A percentile compares a stretch with the other conserved stretches of the same genome.
Evolutionary conservation across 2,797 vertebrate genomes (phyloP).

Genomic region (Antennarius maculatus): DNA sequence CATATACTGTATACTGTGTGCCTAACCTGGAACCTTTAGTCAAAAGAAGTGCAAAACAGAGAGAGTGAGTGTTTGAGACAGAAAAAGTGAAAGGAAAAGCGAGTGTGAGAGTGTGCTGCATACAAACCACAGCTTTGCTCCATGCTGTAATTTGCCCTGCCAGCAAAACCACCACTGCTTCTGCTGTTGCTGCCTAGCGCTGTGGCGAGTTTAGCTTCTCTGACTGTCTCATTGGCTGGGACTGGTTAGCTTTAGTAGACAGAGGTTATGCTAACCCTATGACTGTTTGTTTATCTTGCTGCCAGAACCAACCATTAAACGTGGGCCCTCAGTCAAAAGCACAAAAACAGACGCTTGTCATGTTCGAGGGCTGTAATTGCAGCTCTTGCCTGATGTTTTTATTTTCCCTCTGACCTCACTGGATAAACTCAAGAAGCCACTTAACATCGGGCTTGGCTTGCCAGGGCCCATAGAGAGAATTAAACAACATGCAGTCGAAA

Average conservation of each 20-base stretch:
- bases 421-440: conserved; percentile 86
- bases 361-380: conserved; percentile 85
- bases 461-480: conserved; percentile 74
- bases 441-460: conserved; percentile 80
- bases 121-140: conserved; percentile 84
- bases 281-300: conserved; percentile 85
- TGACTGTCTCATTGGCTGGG: conserved; percentile 64
- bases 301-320: conserved; percentile 81
- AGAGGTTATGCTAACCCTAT: conserved; percentile 74
- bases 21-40: conserved; percentile 33
- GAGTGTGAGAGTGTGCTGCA: conserved; percentile 71
- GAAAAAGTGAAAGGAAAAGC: conserved; percentile 64
- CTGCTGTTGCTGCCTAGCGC: conserved; percentile 66
- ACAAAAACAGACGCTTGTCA: conserved; percentile 84
- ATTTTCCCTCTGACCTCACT: conserved; percentile 86
- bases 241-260: conserved; percentile 62
- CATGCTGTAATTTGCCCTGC: conserved; percentile 83
- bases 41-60: conserved; percentile 17
- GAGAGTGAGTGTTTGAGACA: conserved; percentile 36
- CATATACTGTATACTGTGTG: conserved; percentile 9
- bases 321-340: conserved; percentile 79
- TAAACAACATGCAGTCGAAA: conserved; percentile 66
- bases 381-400: conserved; percentile 84
- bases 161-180: conserved; percentile 81
- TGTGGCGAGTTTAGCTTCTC: conserved; percentile 60